phyloP scores from a whole-genome alignment of 2,113 vertebrate genomes.

The Zapornia atra region DNA sequence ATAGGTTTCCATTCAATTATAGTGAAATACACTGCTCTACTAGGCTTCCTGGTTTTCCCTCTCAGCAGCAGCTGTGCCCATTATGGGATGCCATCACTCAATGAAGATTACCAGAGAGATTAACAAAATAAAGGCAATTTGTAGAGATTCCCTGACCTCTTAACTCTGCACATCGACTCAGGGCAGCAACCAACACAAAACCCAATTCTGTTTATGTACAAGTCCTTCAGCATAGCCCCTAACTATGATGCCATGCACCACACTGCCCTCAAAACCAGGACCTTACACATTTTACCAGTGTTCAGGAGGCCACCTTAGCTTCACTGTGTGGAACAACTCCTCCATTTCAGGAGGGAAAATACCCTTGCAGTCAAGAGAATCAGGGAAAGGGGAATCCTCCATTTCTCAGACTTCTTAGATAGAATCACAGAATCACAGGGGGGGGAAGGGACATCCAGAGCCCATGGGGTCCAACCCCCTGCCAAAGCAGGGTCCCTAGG shows the following conservation, averaged over 20 bases:
- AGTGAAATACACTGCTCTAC: constrained; percentile 57
- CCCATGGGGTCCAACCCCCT: too few species aligned
- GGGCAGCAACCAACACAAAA: not conserved
- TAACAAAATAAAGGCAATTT: constrained; percentile 67
- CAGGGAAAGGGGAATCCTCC: not conserved
- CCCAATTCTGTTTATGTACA: not conserved
- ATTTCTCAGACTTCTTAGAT: not conserved
- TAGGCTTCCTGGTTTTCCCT: constrained; percentile 53
- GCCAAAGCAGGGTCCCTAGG: too few species aligned
- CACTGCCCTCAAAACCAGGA: not conserved
- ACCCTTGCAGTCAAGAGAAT: not conserved
- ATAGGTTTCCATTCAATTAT: constrained; percentile 54
- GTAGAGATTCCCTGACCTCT: constrained; percentile 31
- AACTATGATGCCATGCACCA: not conserved
- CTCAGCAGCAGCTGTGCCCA: constrained; percentile 54
- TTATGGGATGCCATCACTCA: constrained; percentile 58
- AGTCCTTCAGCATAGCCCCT: accelerated
- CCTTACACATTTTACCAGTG: not conserved
- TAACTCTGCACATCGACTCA: not conserved
- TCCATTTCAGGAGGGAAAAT: accelerated
- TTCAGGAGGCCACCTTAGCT: not conserved
- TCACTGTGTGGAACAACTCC: not conserved
- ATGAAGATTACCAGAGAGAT: constrained; percentile 68
- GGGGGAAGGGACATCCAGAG: too few species aligned
- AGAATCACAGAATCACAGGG: too few species aligned